phyloP scores from a whole-genome alignment of 2,888 invertebrate species.

The Osedax frankpressi region DNA sequence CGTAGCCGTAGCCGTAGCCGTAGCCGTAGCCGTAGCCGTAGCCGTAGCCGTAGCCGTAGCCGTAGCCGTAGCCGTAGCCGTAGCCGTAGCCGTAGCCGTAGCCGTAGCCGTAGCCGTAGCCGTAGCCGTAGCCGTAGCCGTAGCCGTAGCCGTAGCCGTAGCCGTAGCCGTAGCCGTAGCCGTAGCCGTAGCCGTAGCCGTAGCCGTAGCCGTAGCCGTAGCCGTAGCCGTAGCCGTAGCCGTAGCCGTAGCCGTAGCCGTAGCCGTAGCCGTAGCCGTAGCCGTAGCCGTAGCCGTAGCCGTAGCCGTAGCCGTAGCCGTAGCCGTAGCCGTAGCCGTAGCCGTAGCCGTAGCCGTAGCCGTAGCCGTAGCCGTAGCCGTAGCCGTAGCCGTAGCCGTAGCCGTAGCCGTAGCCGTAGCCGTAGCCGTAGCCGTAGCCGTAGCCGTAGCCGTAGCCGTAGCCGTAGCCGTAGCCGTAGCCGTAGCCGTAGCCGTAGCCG shows the following conservation, averaged over 20 bases:
- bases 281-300: constrained; percentile 5
- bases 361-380: neutral
- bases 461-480: neutral
- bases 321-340: neutral
- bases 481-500: neutral
- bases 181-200: neutral
- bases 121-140: neutral
- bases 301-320: neutral
- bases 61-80: neutral
- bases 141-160: neutral
- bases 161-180: neutral
- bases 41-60: neutral
- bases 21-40: neutral
- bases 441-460: neutral
- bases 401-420: neutral
- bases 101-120: neutral
- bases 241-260: neutral
- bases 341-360: neutral
- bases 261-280: constrained; percentile 6
- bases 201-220: neutral
- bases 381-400: neutral
- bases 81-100: neutral
- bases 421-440: neutral
- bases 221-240: neutral
- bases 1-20: neutral